phyloP scores from a whole-genome alignment of 1,140 invertebrate genomes.

The Onthophagus taurus region DNA sequence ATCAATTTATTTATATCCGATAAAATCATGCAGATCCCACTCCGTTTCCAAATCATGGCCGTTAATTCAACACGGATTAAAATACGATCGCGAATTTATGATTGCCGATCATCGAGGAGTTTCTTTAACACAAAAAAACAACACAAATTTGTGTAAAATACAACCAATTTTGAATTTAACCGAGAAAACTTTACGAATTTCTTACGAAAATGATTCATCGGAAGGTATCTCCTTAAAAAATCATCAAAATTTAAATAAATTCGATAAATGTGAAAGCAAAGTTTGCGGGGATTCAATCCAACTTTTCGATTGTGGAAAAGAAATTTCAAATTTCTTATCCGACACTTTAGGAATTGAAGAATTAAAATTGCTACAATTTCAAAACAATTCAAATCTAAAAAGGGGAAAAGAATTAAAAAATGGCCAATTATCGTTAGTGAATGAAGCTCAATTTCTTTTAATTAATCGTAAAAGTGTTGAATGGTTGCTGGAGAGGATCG shows the following conservation, averaged over 20 bases:
- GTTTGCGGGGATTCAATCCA: constrained; percentile 76
- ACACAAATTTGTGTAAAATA: constrained; percentile 72
- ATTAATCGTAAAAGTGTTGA: constrained; percentile 66
- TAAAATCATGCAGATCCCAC: constrained; percentile 86
- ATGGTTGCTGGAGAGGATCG: constrained; percentile 54
- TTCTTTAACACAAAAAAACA: constrained; percentile 80
- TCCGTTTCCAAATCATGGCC: constrained; percentile 60
- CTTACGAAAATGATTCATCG: constrained; percentile 51
- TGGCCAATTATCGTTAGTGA: constrained; percentile 73
- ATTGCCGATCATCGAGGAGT: constrained; percentile 69
- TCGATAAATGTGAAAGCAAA: constrained; percentile 53
- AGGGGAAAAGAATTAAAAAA: constrained; percentile 31
- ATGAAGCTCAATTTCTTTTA: constrained; percentile 82
- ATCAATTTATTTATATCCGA: constrained; percentile 78
- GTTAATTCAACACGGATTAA: constrained; percentile 61
- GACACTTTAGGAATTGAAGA: constrained; percentile 52
- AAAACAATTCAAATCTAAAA: constrained; percentile 31
- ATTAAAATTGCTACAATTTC: constrained; percentile 58
- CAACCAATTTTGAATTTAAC: constrained; percentile 60
- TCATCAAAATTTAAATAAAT: constrained; percentile 26
- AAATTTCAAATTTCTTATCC: constrained; percentile 67
- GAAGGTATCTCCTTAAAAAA: constrained; percentile 13
- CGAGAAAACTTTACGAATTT: constrained; percentile 50
- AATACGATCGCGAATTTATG: constrained; percentile 90
- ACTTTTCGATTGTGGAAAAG: constrained; percentile 73